Conservation (phyloP, 2,888 invertebrate species). For the Notodonta ziczac region DNA sequence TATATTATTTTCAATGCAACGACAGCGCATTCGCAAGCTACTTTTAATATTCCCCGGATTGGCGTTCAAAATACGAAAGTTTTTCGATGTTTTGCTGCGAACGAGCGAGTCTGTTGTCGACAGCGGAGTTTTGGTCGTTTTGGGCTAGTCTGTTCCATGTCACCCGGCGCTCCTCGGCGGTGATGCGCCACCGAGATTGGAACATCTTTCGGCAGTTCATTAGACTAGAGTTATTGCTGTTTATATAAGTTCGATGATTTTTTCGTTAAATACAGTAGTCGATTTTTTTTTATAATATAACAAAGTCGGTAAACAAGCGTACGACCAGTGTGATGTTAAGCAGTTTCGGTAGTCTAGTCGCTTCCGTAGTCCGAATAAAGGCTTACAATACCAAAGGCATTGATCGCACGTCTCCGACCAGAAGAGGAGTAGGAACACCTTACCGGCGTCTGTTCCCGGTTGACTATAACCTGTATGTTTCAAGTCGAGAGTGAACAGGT, state of each 20-base stretch:
- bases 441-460: too few species aligned
- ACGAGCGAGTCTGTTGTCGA: conserved; percentile 26
- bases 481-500: too few species aligned
- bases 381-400: too few species aligned
- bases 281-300: too few species aligned
- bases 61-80: conserved; percentile 21
- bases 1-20: neutral
- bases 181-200: conserved; percentile 22
- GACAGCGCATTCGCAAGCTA: neutral
- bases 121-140: conserved; percentile 32
- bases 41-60: conserved; percentile 23
- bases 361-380: too few species aligned
- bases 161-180: conserved; percentile 19
- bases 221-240: conserved; percentile 17
- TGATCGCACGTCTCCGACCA: too few species aligned
- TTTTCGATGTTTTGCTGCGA: conserved; percentile 34
- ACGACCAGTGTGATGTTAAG: too few species aligned
- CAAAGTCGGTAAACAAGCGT: too few species aligned
- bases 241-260: conserved; percentile 15
- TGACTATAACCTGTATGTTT: too few species aligned
- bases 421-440: too few species aligned
- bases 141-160: conserved; percentile 25
- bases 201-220: conserved; percentile 34
- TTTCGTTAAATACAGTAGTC: neutral
- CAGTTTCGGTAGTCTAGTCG: too few species aligned